A percentile compares a stretch with the other conserved stretches of the same genome.
These are phyloP conservation scores for Falco novaeseelandiae DNA, from an alignment of 2,797 vertebrate genomes.

Conservation along the genomic window DNA sequence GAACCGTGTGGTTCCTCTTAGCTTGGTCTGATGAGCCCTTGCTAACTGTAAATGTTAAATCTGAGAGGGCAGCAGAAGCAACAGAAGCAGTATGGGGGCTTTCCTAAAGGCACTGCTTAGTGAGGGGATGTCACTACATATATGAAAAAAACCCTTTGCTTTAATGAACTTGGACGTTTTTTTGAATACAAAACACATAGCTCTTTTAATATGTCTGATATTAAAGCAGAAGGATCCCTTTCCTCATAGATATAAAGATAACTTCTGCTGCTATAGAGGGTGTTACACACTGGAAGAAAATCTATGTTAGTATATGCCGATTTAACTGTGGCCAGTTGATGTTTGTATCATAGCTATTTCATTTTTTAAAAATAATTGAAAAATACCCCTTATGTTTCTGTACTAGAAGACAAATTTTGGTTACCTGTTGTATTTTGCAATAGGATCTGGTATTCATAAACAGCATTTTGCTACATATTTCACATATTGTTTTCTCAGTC, in stretches of 20 bases:
- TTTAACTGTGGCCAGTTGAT: background rate
- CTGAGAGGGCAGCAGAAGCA: background rate
- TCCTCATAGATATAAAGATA: background rate
- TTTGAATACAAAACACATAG: background rate
- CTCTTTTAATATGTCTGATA: background rate
- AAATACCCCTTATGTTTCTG: background rate
- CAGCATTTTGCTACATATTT: background rate
- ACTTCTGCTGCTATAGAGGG: background rate
- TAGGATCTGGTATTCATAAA: background rate
- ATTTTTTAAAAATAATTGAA: background rate
- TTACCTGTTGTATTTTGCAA: background rate
- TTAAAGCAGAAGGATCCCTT: background rate
- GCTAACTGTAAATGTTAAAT: background rate
- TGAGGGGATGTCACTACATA: fast-evolving
- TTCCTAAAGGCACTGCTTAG: background rate
- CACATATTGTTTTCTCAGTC: background rate
- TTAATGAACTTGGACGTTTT: background rate
- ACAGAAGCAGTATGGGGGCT: background rate
- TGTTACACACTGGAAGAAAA: background rate
- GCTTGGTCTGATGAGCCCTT: background rate
- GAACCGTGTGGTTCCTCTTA: fast-evolving
- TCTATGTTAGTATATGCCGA: background rate
- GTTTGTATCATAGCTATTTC: background rate
- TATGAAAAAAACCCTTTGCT: background rate
- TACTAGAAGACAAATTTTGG: background rate